Percentiles rank a stretch among this genome's conserved stretches.
Conservation (phyloP, 2,113 vertebrate species). For the Actenoides lindsayi region DNA sequence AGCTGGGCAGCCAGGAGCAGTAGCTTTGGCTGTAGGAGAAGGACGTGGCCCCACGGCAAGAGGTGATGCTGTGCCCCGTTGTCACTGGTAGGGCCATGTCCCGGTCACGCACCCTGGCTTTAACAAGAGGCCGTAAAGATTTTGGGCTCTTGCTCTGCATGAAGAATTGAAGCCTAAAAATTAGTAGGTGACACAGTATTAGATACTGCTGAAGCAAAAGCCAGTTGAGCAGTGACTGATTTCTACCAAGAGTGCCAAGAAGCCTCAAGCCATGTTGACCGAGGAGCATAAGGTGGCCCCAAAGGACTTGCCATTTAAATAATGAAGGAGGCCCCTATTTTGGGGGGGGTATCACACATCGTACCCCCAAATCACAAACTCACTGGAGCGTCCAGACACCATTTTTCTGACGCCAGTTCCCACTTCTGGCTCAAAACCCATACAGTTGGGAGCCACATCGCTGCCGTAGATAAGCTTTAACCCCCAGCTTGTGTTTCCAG, state of each 20-base stretch:
- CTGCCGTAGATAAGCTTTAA: not conserved
- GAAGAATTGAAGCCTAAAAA: not conserved
- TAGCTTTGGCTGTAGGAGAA: not conserved
- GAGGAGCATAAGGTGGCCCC: rapidly evolving
- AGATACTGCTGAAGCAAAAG: not conserved
- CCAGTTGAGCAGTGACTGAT: not conserved
- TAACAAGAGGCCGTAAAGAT: not conserved
- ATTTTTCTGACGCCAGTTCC: not conserved
- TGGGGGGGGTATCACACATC: not conserved
- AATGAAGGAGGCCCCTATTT: not conserved
- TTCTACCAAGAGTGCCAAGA: not conserved
- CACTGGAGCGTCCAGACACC: not conserved
- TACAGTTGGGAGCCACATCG: rapidly evolving
- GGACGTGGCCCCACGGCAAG: rapidly evolving
- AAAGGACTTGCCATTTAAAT: not conserved
- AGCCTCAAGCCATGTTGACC: not conserved
- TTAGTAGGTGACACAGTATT: not conserved
- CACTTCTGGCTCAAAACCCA: not conserved
- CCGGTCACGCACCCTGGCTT: not conserved
- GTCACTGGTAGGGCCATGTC: rapidly evolving
- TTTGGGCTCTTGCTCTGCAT: not conserved
- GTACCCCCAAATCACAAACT: not conserved
- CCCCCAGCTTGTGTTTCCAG: rapidly evolving
- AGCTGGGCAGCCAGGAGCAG: not conserved
- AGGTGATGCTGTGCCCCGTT: not conserved